These are phyloP conservation scores for Trissoscelio sp. DNA, from an alignment of 2,888 invertebrate species.

Conservation along the genomic window DNA sequence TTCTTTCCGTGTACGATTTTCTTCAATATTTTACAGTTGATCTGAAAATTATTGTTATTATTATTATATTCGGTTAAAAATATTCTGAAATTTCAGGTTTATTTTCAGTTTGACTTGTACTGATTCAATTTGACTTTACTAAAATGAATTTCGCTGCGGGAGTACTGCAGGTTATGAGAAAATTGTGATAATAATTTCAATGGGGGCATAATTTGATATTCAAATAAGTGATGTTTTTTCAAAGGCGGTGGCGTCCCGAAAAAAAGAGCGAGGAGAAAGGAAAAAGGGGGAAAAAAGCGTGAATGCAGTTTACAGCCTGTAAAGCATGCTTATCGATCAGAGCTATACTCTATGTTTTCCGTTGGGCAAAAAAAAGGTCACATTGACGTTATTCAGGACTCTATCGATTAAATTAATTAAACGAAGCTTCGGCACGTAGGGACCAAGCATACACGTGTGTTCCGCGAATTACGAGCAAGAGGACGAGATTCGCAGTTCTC, in stretches of 20 bases:
- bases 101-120: no score
- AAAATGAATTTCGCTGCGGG: no score
- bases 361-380: constrained; percentile 42
- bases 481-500: constrained; percentile 62
- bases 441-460: constrained; percentile 62
- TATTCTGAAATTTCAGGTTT: no score
- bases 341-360: constrained; percentile 51
- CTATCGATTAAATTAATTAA: constrained; percentile 66
- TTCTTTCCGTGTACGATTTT: no score
- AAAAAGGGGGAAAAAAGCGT: constrained; percentile 27
- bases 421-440: constrained; percentile 53
- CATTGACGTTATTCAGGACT: constrained; percentile 53
- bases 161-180: no score
- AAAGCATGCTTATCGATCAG: constrained; percentile 49
- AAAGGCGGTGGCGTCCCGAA: neutral
- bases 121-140: no score
- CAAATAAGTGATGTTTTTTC: constrained; percentile 2
- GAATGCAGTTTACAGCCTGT: constrained; percentile 41
- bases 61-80: no score
- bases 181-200: neutral
- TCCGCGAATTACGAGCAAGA: constrained; percentile 56
- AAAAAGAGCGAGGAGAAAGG: constrained; percentile 5
- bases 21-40: no score
- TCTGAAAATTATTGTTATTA: no score
- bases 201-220: constrained; percentile 13